Base-by-base conservation (phyloP, 2,888 invertebrate species). In the Nyleta sp. region DNA sequence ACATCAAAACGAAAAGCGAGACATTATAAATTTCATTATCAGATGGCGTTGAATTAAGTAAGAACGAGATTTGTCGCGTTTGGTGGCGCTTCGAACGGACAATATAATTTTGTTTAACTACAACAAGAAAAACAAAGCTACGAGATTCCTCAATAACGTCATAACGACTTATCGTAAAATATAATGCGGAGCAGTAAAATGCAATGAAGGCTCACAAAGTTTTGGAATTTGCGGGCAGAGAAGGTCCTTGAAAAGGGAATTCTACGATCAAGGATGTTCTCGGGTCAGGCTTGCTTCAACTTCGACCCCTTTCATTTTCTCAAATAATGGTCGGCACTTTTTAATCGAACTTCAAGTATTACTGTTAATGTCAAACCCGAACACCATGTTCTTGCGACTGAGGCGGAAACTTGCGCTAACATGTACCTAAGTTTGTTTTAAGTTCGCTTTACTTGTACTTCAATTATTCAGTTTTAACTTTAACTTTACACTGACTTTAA, bases 211-310 rank as follows among this genome's bases (percentile, higher is more conserved):
- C 15, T 22, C 38, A 10, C 28, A 24, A 40, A 42, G 57, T 57
- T 57, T 42, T 42, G 28, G 57, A 57, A 40, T 57, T 40, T 28
- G 42, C 42, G 17, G 20, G 11, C 28, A 24, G 28, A 40, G 57
- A 57, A 57, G 28, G 17, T 57, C 42, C 57, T 57, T 40, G 57
- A 13, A 57, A 57, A 57, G 57, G 35, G 17, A 28, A 42, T 20
- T 15, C 15, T 42, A 11, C 15, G 55, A 55, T 24, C 38, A 22
- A 40, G 55, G 55, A 22, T 40, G 13, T 18, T 40, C 24, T 40
- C 11, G 24, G 40, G 15, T 22, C 33, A 35, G 52, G n/a, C 18
- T 33, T n/a, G 18, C 8, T 50, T 17, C 31, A 24, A 48, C 24
- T n/a, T 35, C 35, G n/a, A n/a, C n/a, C n/a, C 35, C 28, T 28